These are phyloP conservation scores for Trigoniulus corallinus DNA, from an alignment of 1,140 invertebrate genomes.

Conservation along the genomic window DNA sequence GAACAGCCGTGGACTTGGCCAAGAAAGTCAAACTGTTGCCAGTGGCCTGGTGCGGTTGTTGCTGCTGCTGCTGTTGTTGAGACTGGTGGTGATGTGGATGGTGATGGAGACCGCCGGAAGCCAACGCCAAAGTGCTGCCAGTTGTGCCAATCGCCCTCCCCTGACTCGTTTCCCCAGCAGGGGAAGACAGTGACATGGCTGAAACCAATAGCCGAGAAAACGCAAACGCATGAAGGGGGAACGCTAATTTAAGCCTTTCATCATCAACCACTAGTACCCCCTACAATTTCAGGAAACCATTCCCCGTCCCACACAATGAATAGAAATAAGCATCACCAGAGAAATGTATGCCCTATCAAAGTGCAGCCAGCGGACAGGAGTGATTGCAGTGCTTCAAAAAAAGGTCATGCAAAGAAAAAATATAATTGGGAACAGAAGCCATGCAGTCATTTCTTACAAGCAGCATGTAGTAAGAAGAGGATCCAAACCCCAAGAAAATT, in stretches of 20 bases:
- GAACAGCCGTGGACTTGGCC: slow-evolving; percentile 46
- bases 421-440: too few species aligned
- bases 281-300: too few species aligned
- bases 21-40: slow-evolving; percentile 11
- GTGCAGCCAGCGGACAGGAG: background rate
- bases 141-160: slow-evolving; percentile 2
- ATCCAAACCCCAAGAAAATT: too few species aligned
- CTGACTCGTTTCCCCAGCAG: background rate
- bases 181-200: slow-evolving; percentile 3
- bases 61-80: slow-evolving; percentile 9
- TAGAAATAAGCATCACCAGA: background rate
- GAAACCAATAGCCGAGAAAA: slow-evolving; percentile 7
- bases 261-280: too few species aligned
- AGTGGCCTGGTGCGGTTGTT: slow-evolving; percentile 10
- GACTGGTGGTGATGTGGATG: slow-evolving; percentile 5
- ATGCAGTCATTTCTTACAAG: too few species aligned
- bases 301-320: background rate
- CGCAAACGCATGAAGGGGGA: background rate
- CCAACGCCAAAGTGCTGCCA: slow-evolving; percentile 9
- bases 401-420: too few species aligned
- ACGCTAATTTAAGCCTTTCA: too few species aligned
- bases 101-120: background rate
- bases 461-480: too few species aligned
- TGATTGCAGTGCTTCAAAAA: too few species aligned
- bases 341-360: background rate